Conservation (phyloP, 2,797 vertebrate genomes). For the Fistularia tabacaria region DNA sequence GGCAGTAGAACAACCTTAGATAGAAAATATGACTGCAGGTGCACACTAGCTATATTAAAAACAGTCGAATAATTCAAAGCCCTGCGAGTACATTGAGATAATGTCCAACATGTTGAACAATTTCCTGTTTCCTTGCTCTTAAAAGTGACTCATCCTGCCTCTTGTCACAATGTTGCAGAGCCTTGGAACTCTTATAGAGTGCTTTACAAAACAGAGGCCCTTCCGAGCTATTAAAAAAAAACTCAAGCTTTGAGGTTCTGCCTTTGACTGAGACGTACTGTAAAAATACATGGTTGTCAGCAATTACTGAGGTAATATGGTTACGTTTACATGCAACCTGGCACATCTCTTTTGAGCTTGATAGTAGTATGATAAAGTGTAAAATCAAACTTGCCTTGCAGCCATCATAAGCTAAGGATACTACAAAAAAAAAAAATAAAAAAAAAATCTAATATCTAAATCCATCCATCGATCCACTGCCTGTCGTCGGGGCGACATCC, state of each 20-base stretch:
- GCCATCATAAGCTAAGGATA: no score
- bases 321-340: background rate
- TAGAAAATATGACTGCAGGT: constrained; percentile 8
- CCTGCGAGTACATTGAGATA: constrained; percentile 18
- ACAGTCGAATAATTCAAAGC: constrained; percentile 27
- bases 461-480: no score
- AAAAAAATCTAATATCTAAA: no score
- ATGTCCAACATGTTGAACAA: constrained; percentile 38
- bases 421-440: no score
- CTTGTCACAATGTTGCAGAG: constrained; percentile 44
- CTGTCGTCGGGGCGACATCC: no score
- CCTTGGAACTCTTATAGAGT: constrained; percentile 48
- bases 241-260: constrained; percentile 16
- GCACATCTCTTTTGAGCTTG: no score
- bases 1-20: constrained; percentile 23
- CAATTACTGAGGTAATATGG: constrained; percentile 14
- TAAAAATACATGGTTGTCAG: constrained; percentile 18
- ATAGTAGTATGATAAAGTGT: no score
- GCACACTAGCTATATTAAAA: constrained; percentile 16
- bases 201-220: constrained; percentile 24
- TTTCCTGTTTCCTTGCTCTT: constrained; percentile 35
- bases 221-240: constrained; percentile 37
- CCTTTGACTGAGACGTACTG: constrained; percentile 17
- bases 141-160: constrained; percentile 53
- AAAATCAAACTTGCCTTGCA: no score